Percentiles rank a stretch among this genome's conserved stretches.
phyloP scores from a whole-genome alignment of 2,113 vertebrate species.

The Glaucidium brasilianum region DNA sequence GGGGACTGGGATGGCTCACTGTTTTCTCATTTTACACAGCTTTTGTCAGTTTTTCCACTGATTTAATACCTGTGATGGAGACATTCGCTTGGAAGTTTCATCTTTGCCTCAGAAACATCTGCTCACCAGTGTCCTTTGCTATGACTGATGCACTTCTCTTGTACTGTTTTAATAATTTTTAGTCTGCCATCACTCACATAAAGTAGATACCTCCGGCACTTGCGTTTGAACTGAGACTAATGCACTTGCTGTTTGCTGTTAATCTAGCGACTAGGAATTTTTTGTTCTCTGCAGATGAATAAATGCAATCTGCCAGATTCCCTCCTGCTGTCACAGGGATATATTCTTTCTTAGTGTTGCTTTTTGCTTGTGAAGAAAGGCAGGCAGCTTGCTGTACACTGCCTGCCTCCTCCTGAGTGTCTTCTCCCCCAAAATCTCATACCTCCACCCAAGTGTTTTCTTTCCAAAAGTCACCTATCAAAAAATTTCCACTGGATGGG shows the following conservation, averaged over 20 bases:
- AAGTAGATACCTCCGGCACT: background rate
- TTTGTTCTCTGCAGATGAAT: conserved; percentile 37
- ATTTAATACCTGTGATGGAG: conserved; percentile 39
- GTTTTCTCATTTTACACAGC: background rate
- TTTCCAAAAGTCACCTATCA: background rate
- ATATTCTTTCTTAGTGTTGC: background rate
- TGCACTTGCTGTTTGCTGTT: conserved; percentile 37
- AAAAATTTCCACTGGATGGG: background rate
- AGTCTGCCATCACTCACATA: conserved; percentile 2
- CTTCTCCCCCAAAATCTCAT: background rate
- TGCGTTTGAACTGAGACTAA: background rate
- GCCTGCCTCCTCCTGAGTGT: background rate
- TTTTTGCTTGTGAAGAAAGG: background rate
- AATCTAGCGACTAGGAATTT: conserved; percentile 9
- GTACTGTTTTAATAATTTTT: conserved; percentile 26
- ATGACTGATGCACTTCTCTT: conserved; percentile 14
- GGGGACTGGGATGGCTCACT: background rate
- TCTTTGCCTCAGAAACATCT: background rate
- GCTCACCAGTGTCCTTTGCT: background rate
- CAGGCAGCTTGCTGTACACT: background rate
- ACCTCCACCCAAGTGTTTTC: background rate
- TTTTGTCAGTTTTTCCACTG: conserved; percentile 43
- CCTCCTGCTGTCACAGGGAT: background rate
- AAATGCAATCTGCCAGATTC: conserved; percentile 22
- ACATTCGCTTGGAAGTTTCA: background rate